Conservation (phyloP, 2,797 vertebrate genomes). For the Sebastes elongatus region DNA sequence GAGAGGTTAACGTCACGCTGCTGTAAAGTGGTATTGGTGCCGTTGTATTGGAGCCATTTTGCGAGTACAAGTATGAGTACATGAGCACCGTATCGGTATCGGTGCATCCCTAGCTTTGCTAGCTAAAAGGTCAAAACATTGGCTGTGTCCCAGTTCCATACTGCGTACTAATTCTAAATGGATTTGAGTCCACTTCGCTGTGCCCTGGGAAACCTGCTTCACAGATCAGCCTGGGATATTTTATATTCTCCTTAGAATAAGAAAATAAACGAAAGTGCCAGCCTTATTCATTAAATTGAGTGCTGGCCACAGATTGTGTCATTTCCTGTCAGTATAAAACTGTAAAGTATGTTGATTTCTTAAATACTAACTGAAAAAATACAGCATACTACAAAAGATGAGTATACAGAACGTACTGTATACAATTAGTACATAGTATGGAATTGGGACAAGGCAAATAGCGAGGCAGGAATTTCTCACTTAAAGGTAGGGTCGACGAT, state of each 20-base stretch:
- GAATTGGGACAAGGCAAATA: background rate
- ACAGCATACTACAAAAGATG: background rate
- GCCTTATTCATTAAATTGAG: background rate
- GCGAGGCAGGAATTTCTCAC: background rate
- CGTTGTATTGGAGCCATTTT: too few species aligned
- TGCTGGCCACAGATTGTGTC: background rate
- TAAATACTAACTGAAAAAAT: background rate
- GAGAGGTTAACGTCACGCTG: too few species aligned
- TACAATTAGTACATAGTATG: background rate
- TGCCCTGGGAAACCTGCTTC: background rate
- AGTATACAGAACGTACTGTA: background rate
- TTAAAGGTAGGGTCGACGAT: background rate
- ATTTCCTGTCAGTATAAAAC: background rate
- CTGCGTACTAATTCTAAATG: background rate
- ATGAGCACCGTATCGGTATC: too few species aligned
- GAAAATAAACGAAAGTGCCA: background rate
- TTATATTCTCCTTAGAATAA: background rate
- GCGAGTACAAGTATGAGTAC: too few species aligned
- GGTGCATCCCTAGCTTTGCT: background rate
- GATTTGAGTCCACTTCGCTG: background rate
- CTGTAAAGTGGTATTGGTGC: too few species aligned
- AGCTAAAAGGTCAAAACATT: background rate
- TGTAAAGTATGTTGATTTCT: background rate
- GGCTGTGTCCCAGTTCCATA: background rate
- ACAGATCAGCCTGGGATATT: background rate